Evolutionary conservation across 1,140 invertebrate species (phyloP), one percentile per base, ranked within the genome.

Genomic region (Tetragnatha versicolor): DNA sequence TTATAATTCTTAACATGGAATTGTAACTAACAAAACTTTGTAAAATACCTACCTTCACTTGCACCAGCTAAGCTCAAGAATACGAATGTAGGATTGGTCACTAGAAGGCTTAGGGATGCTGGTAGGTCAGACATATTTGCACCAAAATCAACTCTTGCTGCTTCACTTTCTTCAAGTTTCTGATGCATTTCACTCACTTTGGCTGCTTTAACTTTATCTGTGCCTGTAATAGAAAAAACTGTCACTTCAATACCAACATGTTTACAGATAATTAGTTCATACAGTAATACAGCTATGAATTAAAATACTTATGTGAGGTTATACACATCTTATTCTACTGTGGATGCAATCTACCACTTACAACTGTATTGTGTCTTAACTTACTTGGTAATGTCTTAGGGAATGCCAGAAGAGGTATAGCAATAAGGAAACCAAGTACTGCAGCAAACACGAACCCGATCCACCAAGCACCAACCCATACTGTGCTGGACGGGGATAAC

Each of bases 391-490:
- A 84, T 73, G 89, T 88, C 79, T 89, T 86, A 0, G 93, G 94
- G 86, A 96, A 96, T 78, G 92, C 92, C 84, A 94, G 93, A 86
- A 97, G 93, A 5, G 94, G 94, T 68, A 96, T 89, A 3, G 93
- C 92, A n/a, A 95, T 92, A 33, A 96, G 84, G 35, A 96, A 90
- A 2, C 95, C 89, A 0, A 95, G 86, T 12, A 93, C 84, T 1
- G 93, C 94, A 79, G 93, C 92, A 1, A 96, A 88, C 2, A 96
- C 84, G 84, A 96, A 97, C 17, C 95, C 94, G 25, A 95, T 92
- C 95, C 95, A 97, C 95, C 95, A 97, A 89, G 95, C 94, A 27
- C 95, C 95, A 22, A 97, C 92, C 93, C 94, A 96, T 65, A 92
- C 89, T 27, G 91, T 92, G 84, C 91, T 93, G 22, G 89, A 87